Percentiles rank a stretch among this genome's conserved stretches.
Evolutionary conservation across 2,113 vertebrate species (phyloP).

Genomic region (Rhabdornis inornatus): DNA sequence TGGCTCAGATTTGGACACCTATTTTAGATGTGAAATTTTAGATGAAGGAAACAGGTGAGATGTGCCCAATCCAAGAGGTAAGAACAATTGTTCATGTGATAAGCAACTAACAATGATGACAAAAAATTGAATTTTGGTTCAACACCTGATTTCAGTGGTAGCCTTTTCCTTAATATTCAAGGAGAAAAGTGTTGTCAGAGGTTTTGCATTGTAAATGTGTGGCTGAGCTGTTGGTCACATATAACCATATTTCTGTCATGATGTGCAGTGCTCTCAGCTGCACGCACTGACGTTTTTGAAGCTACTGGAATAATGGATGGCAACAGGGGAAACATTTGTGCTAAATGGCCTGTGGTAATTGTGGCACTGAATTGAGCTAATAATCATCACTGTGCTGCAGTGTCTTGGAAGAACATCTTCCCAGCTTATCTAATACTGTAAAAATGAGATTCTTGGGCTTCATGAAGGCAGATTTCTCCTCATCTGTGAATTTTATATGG

Average conservation of each 20-base stretch:
- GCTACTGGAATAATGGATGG: not conserved
- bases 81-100: not conserved
- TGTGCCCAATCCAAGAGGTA: not conserved
- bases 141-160: not conserved
- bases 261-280: not conserved
- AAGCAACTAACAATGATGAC: not conserved
- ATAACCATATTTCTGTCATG: not conserved
- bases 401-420: slow-evolving; percentile 7
- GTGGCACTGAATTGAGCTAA: slow-evolving; percentile 17
- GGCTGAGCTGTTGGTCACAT: not conserved
- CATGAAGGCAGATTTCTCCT: not conserved
- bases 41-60: not conserved
- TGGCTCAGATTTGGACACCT: not conserved
- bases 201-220: not conserved
- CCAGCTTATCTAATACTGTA: not conserved
- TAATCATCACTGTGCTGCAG: not conserved
- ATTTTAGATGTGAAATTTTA: not conserved
- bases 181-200: not conserved
- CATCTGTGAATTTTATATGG: not conserved
- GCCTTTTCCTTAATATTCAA: not conserved
- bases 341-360: slow-evolving; percentile 38
- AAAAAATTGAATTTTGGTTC: not conserved
- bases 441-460: not conserved
- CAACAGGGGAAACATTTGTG: slow-evolving; percentile 25
- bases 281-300: not conserved